Evolutionary conservation across 2,888 invertebrate genomes (phyloP).

Genomic region (Clivina fossor): DNA sequence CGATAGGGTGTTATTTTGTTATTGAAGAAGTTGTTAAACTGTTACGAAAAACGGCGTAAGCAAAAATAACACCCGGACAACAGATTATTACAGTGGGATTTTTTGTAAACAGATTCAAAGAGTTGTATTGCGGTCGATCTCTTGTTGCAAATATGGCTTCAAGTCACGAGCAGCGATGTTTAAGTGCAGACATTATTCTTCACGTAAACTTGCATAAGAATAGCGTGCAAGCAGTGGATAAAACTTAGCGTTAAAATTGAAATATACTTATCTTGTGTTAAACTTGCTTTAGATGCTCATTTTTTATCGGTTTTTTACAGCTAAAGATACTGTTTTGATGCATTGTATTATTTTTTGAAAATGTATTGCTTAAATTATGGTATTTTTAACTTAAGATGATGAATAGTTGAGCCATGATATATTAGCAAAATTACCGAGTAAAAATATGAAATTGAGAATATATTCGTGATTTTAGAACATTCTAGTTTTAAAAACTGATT

Average conservation of each 20-base stretch:
- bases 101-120: constrained; percentile 24
- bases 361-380: too few species aligned
- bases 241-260: constrained; percentile 20
- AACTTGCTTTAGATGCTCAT: too few species aligned
- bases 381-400: too few species aligned
- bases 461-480: too few species aligned
- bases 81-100: constrained; percentile 25
- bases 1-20: constrained; percentile 8
- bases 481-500: too few species aligned
- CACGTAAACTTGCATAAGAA: constrained; percentile 30
- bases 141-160: constrained; percentile 22
- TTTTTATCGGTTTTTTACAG: too few species aligned
- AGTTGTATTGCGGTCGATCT: constrained; percentile 21
- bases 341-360: too few species aligned
- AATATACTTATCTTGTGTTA: too few species aligned
- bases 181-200: constrained; percentile 32
- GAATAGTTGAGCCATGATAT: too few species aligned
- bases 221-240: constrained; percentile 18
- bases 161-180: constrained; percentile 30
- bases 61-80: constrained; percentile 28
- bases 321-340: too few species aligned
- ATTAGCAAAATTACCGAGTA: too few species aligned
- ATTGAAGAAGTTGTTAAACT: constrained; percentile 24
- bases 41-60: constrained; percentile 1
- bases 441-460: too few species aligned